Evolutionary conservation across 2,888 invertebrate genomes (phyloP).

Genomic region (Tetranychus piercei): DNA sequence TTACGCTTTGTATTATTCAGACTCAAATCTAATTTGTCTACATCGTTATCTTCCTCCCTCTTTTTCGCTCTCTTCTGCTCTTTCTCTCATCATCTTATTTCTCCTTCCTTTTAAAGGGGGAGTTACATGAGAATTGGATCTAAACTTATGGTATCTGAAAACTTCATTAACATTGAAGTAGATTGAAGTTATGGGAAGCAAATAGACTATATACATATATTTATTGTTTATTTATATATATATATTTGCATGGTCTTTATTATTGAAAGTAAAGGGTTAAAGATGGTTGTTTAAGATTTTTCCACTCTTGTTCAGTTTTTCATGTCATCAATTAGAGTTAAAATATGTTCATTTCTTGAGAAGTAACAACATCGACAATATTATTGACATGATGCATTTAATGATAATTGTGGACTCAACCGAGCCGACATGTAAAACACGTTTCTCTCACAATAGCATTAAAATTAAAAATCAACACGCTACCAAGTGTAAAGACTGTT

Average conservation of each 20-base stretch:
- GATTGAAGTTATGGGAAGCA: background rate
- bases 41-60: conserved; percentile 1
- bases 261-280: background rate
- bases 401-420: background rate
- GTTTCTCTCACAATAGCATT: background rate
- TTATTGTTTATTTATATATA: background rate
- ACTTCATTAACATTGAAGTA: background rate
- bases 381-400: background rate
- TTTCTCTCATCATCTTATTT: no score
- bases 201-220: background rate
- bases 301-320: background rate
- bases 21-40: background rate
- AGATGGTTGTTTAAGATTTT: background rate
- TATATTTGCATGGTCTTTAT: background rate
- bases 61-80: background rate
- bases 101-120: no score
- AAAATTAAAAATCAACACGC: background rate
- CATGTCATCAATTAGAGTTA: background rate
- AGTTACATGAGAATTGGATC: no score
- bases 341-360: background rate
- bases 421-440: background rate
- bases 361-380: background rate
- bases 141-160: background rate
- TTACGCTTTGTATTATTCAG: background rate
- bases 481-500: background rate